Evolutionary conservation across 1,140 invertebrate species (phyloP), one percentile per base, ranked within the genome.

Genomic region (Oryctes rhinoceros): DNA sequence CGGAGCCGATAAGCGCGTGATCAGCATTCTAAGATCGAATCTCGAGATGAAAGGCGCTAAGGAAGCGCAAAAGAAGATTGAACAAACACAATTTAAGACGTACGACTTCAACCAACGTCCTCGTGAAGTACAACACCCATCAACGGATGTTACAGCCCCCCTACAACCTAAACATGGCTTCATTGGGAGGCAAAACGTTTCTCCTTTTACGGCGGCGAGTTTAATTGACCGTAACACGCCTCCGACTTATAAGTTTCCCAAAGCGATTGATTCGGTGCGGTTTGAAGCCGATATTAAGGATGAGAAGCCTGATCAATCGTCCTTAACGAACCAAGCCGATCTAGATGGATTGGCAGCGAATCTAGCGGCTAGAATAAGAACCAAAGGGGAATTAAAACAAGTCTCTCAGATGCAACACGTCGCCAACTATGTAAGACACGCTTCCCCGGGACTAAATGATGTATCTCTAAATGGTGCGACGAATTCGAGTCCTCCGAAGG

Each of bases 371-470:
- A 90, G 94, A 83, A 95, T 95, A 82, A 89, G 94, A 76, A 96
- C 94, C 3, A 95, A 95, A 88, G 94, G 93, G 3, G 94, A 96
- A 88, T 87, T 95, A 20, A 96, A 95, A 88, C 94, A 94, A 85
- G 92, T 91, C 84, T 87, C 6, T 87, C 89, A 35, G 88, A 89
- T 81, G 78, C 89, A 80, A 88, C 71, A 53, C 18, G 18, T 71
- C 47, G 15, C 35, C 81, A 83, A 78, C 65, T 84, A 24, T 82
- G 80, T 30, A 30, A 4, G 30, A 11, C 77, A 59, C 10, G 62
- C 4, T 59, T 67, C 79, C 3, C 53, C 78, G 11, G 35, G 49
- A 47, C 39, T 37, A 44, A 80, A 30, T 20, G 76, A 81, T 15
- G 15, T 24, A 9, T 35, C 74, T 4, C 10, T 59, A 6, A 81